Base-by-base conservation (phyloP, 1,140 invertebrate genomes). In the Carposina sasakii region DNA sequence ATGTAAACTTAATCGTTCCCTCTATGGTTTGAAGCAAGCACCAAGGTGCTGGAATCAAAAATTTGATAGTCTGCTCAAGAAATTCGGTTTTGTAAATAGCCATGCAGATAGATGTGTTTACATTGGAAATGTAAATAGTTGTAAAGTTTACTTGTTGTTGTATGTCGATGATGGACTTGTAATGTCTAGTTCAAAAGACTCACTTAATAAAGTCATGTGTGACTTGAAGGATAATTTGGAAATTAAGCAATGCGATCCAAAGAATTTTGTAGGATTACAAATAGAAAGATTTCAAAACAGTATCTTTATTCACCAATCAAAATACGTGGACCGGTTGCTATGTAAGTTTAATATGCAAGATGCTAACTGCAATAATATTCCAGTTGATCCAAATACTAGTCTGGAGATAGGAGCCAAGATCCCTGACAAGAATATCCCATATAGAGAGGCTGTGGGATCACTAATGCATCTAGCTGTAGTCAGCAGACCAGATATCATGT, bases 401-500 rank as follows among this genome's bases (percentile, higher is more conserved):
- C 19, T 63, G 9, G 34, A 53, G 22, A 59, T 17, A 37, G 2
- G 22, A n/a, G n/a, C n/a, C n/a, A n/a, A n/a, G n/a, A n/a, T n/a
- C n/a, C n/a, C n/a, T n/a, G 19, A 54, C 8, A 28, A 16, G 13
- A 43, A 48, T 31, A 45, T 52, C 15, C 55, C 44, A 10, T 85
- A 75, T 59, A 56, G 67, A 54, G 45, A 82, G 57, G 61, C 71
- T 8, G 67, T 86, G n/a, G 77, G 81, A 6, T 42, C 22, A 42
- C 40, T 42, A n/a, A 44, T 44, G 42, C 28, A 44, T 17, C 42
- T 44, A 5, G 42, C 42, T 2, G 28, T 31, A 6, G 24, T 31
- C 19, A 44, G 42, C 28, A 44, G 42, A 21, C 42, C 42, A 16
- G 42, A 44, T 19, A 44, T 44, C 13, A 44, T 44, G 42, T 37